Evolutionary conservation across 2,797 vertebrate genomes (phyloP).

Genomic region (Margarornis squamiger): DNA sequence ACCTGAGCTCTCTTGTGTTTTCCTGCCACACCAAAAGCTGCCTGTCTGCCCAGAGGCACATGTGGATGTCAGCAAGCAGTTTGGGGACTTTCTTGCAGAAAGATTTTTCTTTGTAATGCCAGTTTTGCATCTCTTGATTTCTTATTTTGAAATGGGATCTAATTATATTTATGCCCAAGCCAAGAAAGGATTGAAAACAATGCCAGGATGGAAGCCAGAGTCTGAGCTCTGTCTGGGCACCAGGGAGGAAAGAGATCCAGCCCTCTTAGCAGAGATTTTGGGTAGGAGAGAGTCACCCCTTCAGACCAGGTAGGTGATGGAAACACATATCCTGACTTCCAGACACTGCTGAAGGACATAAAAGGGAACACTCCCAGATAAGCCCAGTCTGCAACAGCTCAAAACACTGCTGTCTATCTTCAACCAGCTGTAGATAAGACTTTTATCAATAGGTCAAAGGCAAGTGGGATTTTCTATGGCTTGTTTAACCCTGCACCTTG

Average conservation of each 20-base stretch:
- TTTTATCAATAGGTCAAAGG: slow-evolving; percentile 28
- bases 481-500: not conserved
- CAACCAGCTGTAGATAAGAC: not conserved
- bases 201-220: not conserved
- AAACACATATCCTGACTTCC: not conserved
- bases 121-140: not conserved
- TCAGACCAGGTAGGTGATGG: not conserved
- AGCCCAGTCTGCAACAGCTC: not conserved
- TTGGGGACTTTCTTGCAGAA: not conserved
- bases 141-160: not conserved
- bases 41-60: not conserved
- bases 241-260: not conserved
- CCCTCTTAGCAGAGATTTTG: not conserved
- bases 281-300: not conserved
- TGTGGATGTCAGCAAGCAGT: not conserved
- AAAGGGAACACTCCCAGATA: not conserved
- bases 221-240: not conserved
- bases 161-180: not conserved
- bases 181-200: not conserved
- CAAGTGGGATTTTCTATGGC: not conserved
- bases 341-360: not conserved
- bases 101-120: not conserved
- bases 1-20: not conserved
- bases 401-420: not conserved
- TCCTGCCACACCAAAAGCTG: not conserved